A percentile compares a stretch with the other conserved stretches of the same genome.
phyloP scores from a whole-genome alignment of 2,113 vertebrate genomes.

The Cebus imitator region DNA sequence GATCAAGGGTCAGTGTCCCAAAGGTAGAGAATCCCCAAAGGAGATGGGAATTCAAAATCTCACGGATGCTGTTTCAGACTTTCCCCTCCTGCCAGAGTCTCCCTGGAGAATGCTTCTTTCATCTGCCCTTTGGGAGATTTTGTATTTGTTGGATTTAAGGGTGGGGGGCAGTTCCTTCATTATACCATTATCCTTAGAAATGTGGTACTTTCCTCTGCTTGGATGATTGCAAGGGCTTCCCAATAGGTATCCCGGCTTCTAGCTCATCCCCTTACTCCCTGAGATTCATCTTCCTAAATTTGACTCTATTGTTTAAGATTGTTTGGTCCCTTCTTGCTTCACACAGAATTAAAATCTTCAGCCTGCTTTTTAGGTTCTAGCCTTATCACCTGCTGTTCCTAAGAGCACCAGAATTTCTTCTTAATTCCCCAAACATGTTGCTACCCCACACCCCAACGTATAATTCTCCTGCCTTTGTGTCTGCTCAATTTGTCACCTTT shows the following conservation, averaged over 20 bases:
- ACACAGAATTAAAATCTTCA: background rate
- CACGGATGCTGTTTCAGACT: background rate
- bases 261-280: background rate
- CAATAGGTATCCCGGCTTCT: background rate
- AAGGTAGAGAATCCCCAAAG: background rate
- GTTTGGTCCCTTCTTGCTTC: background rate
- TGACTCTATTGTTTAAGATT: conserved; percentile 8
- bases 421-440: background rate
- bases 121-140: background rate
- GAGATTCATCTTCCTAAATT: conserved; percentile 41
- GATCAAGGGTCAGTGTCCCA: background rate
- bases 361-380: background rate
- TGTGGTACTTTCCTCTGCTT: background rate
- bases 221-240: background rate
- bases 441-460: background rate
- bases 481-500: background rate
- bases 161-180: background rate
- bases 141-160: background rate
- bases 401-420: background rate
- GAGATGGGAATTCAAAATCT: background rate
- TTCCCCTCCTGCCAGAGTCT: background rate
- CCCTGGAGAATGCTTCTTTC: background rate
- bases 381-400: background rate
- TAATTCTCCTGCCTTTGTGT: background rate
- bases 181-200: background rate